A percentile compares a stretch with the other conserved stretches of the same genome.
These are phyloP conservation scores for Amorpha juglandis DNA, from an alignment of 2,888 invertebrate genomes.

Conservation along the genomic window DNA sequence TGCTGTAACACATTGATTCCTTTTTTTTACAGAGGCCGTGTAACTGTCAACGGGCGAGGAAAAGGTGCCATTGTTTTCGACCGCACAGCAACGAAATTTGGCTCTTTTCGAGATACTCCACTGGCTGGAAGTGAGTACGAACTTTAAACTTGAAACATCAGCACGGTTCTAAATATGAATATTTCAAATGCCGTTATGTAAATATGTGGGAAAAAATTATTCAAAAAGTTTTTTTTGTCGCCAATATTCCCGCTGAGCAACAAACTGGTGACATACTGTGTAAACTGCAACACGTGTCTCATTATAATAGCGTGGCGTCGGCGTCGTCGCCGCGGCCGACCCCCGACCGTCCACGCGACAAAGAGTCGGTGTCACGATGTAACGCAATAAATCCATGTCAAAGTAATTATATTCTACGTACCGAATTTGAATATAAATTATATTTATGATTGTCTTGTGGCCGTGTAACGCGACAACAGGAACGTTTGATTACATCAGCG, in stretches of 20 bases:
- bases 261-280: conserved; percentile 55
- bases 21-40: conserved; percentile 93
- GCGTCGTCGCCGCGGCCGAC: conserved; percentile 35
- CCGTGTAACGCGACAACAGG: conserved; percentile 46
- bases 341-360: conserved; percentile 42
- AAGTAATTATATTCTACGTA: conserved; percentile 60
- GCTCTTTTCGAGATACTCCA: conserved; percentile 98
- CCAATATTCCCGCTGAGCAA: conserved; percentile 35
- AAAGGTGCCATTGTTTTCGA: conserved; percentile 96
- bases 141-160: conserved; percentile 44
- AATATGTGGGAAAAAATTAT: neutral
- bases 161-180: neutral
- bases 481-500: conserved; percentile 74
- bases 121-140: conserved; percentile 93
- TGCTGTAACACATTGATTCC: conserved; percentile 28
- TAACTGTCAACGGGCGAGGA: conserved; percentile 94
- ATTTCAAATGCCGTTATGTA: conserved; percentile 12
- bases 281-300: conserved; percentile 70
- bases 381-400: conserved; percentile 63
- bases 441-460: conserved; percentile 54
- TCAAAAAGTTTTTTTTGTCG: conserved; percentile 17
- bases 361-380: conserved; percentile 53
- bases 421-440: conserved; percentile 73
- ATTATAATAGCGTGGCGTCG: conserved; percentile 38
- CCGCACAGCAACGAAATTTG: conserved; percentile 97